Evolutionary conservation across 2,888 invertebrate genomes (phyloP).

Genomic region (Parnassius mnemosyne): DNA sequence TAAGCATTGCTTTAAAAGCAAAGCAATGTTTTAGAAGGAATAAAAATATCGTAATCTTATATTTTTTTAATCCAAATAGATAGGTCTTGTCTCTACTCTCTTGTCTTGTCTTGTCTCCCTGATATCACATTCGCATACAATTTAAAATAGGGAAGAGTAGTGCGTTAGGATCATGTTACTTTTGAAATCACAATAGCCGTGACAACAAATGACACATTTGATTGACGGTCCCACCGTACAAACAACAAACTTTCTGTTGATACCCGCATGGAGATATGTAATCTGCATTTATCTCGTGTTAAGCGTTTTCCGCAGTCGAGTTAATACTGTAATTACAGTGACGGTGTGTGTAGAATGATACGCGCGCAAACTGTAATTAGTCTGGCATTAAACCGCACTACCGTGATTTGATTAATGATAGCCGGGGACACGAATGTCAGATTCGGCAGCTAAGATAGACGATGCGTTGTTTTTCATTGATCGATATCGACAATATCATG

Average conservation of each 20-base stretch:
- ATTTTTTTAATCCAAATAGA: too few species aligned
- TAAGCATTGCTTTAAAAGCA: too few species aligned
- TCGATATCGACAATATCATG: conserved; percentile 36
- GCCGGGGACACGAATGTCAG: conserved; percentile 26
- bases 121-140: background rate
- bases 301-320: conserved; percentile 51
- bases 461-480: conserved; percentile 46
- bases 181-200: conserved; percentile 30
- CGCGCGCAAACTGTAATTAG: conserved; percentile 72
- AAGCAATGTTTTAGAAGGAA: too few species aligned
- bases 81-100: too few species aligned
- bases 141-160: conserved; percentile 26
- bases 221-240: conserved; percentile 44
- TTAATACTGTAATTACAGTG: conserved; percentile 58
- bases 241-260: conserved; percentile 45
- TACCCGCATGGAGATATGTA: conserved; percentile 52
- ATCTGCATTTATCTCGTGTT: conserved; percentile 55
- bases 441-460: conserved; percentile 10
- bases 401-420: conserved; percentile 72
- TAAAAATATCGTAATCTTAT: too few species aligned
- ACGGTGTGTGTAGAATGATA: conserved; percentile 52
- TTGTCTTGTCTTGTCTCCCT: background rate
- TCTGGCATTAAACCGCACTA: conserved; percentile 70
- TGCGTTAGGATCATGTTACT: conserved; percentile 7
- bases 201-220: conserved; percentile 41